A percentile compares a stretch with the other conserved stretches of the same genome.
These are phyloP conservation scores for Sebastes dallii DNA, from an alignment of 2,797 vertebrate species.

Conservation along the genomic window DNA sequence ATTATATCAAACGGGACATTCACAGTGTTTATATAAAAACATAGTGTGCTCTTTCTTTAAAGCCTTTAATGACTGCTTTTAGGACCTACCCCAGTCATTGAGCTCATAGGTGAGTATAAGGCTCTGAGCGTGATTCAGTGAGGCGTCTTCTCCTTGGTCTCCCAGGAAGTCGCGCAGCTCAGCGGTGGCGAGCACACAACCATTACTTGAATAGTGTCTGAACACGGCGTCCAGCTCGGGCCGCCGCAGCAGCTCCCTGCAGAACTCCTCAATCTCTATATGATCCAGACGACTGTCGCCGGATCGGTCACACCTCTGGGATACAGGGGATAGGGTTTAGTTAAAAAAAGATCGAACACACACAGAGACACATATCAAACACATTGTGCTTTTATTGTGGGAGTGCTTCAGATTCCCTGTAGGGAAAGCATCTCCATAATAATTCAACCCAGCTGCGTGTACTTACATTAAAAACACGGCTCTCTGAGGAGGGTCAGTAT, in stretches of 20 bases:
- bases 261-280: constrained; percentile 92
- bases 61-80: constrained; percentile 21
- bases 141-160: constrained; percentile 91
- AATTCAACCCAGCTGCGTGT: constrained; percentile 41
- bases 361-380: constrained; percentile 2
- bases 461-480: constrained; percentile 19
- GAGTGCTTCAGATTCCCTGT: constrained; percentile 26
- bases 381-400: constrained; percentile 24
- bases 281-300: constrained; percentile 88
- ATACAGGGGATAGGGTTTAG: not conserved
- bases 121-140: constrained; percentile 77
- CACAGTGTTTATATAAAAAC: not conserved
- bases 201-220: constrained; percentile 88
- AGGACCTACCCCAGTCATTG: constrained; percentile 88
- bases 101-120: constrained; percentile 89
- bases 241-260: constrained; percentile 88
- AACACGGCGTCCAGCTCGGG: constrained; percentile 93
- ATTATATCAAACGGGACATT: not conserved
- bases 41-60: not conserved
- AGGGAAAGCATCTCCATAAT: constrained; percentile 14
- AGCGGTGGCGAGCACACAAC: constrained; percentile 85
- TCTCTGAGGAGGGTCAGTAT: constrained; percentile 14
- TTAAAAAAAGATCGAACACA: not conserved
- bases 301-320: constrained; percentile 91
- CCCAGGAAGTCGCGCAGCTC: constrained; percentile 93